A percentile compares a stretch with the other conserved stretches of the same genome.
Evolutionary conservation across 2,797 vertebrate species (phyloP).

Genomic region (Sebastes matsubarae): DNA sequence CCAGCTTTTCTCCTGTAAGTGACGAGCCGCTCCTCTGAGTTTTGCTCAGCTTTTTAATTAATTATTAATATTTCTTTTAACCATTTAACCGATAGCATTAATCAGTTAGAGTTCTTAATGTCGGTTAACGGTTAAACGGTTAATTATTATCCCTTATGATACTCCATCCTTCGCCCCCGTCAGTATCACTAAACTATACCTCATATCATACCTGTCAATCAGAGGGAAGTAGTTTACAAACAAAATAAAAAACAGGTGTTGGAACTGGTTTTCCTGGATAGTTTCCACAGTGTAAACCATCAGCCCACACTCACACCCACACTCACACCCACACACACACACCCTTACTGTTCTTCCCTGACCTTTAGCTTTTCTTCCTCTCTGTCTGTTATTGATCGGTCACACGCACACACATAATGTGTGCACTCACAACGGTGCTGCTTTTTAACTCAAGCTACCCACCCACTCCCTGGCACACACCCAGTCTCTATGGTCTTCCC

Average conservation of each 20-base stretch:
- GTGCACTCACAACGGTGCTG: no score
- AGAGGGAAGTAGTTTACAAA: slow-evolving; percentile 1
- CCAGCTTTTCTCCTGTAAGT: no score
- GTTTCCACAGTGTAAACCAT: slow-evolving; percentile 3
- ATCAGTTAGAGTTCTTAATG: no score
- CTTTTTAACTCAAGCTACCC: neutral
- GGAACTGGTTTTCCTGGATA: slow-evolving; percentile 40
- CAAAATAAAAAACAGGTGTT: neutral
- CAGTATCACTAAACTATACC: neutral
- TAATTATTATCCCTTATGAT: no score
- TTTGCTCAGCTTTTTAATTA: no score
- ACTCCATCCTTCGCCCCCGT: neutral
- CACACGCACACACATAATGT: neutral
- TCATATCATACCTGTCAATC: neutral
- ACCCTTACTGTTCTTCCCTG: slow-evolving; percentile 22
- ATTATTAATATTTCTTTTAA: no score
- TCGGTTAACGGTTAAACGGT: no score
- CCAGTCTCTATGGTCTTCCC: slow-evolving; percentile 1
- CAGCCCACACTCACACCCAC: slow-evolving; percentile 23
- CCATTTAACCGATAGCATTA: no score
- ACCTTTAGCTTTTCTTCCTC: slow-evolving; percentile 29
- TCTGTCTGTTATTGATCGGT: neutral
- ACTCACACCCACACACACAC: neutral
- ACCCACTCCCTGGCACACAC: neutral
- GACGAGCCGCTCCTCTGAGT: no score